These are phyloP conservation scores for Nibea albiflora DNA, from an alignment of 2,113 vertebrate genomes.

Conservation along the genomic window DNA sequence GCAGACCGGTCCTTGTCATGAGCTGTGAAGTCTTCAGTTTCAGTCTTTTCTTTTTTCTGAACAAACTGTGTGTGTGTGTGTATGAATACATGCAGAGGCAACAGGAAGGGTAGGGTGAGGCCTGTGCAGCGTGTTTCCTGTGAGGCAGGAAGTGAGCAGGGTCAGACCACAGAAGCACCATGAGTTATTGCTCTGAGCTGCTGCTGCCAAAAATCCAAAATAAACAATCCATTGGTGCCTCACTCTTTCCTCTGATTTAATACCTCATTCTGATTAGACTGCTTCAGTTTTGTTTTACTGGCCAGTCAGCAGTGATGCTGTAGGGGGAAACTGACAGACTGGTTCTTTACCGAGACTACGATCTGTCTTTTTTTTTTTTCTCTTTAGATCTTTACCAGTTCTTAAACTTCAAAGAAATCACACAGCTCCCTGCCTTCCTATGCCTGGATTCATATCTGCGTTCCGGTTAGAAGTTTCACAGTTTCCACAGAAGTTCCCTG, in stretches of 20 bases:
- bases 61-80: constrained; percentile 1
- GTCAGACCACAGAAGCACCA: constrained; percentile 65
- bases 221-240: constrained; percentile 52
- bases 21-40: constrained; percentile 4
- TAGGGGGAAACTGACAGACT: neutral
- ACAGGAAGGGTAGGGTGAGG: constrained; percentile 78
- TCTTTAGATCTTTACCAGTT: neutral
- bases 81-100: constrained; percentile 31
- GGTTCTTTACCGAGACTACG: neutral
- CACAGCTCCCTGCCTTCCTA: neutral
- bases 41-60: constrained; percentile 8
- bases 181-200: constrained; percentile 58
- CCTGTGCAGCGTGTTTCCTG: constrained; percentile 73
- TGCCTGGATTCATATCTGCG: neutral
- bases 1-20: neutral
- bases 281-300: neutral
- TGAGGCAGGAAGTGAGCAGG: constrained; percentile 76
- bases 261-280: constrained; percentile 17
- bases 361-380: neutral
- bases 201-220: constrained; percentile 57
- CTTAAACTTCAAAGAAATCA: neutral
- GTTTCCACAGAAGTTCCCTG: constrained; percentile 3
- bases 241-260: constrained; percentile 38
- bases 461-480: neutral
- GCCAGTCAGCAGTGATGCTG: neutral